These are phyloP conservation scores for Drosophila pruinosa DNA, from an alignment of 1,140 invertebrate species.

Conservation along the genomic window DNA sequence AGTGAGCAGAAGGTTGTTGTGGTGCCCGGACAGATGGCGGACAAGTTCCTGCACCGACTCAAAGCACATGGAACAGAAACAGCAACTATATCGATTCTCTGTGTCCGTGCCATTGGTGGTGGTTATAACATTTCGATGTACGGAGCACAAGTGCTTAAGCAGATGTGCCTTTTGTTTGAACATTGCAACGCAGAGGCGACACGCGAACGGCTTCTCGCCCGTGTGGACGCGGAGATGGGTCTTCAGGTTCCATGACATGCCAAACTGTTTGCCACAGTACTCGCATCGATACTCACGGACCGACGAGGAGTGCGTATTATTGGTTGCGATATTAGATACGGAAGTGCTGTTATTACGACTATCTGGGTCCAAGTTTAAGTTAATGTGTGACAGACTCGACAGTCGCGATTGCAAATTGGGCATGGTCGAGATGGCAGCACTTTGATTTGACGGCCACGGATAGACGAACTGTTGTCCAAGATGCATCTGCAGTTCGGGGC, in stretches of 20 bases:
- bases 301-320: conserved; percentile 71
- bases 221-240: conserved; percentile 93
- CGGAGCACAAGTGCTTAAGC: conserved; percentile 92
- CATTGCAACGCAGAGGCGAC: conserved; percentile 93
- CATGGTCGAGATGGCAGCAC: conserved; percentile 64
- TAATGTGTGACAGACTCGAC: conserved; percentile 71
- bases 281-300: conserved; percentile 92
- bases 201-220: conserved; percentile 93
- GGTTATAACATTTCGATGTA: conserved; percentile 92
- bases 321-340: conserved; percentile 48
- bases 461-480: conserved; percentile 72
- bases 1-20: conserved; percentile 92
- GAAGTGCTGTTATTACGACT: conserved; percentile 47
- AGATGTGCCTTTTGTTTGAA: conserved; percentile 94
- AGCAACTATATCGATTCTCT: conserved; percentile 91
- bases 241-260: conserved; percentile 95
- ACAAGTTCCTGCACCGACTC: conserved; percentile 92
- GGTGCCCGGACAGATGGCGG: conserved; percentile 91
- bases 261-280: conserved; percentile 94
- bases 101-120: conserved; percentile 88
- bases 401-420: conserved; percentile 75
- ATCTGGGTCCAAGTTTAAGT: conserved; percentile 60
- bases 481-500: conserved; percentile 68
- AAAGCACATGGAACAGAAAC: conserved; percentile 92
- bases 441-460: conserved; percentile 80